Evolutionary conservation across 2,888 invertebrate genomes (phyloP), one percentile per base, ranked within the genome.

Genomic region (Chrysolina haemoptera): DNA sequence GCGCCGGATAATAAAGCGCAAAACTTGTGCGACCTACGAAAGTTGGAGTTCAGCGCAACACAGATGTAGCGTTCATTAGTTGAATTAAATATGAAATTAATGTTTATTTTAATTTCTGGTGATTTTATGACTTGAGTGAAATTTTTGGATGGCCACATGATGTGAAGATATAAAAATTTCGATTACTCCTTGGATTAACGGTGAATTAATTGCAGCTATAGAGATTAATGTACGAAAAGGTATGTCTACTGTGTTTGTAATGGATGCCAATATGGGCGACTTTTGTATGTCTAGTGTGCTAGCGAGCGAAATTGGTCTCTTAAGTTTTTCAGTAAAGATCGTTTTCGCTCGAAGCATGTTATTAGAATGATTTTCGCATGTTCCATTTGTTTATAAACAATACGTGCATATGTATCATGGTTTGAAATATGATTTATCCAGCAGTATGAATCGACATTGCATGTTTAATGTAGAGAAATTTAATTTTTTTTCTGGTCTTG

Each of bases 211-310:
- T 46, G 14, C 22, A 41, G 41, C 35, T 46, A 62, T 10, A 40
- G 18, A 59, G 59, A 69, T 62, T 66, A 69, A 22, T 22, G 27
- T 70, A 62, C 69, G 81, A 84, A 84, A 84, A 85, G 85, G 86
- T 87, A 85, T 79, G 85, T 82, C 77, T 81, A 81, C 73, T 80
- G 68, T 77, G 70, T 62, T 68, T 83, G 82, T 82, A 87, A 86
- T 87, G 85, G 85, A 86, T 85, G 86, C 83, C 86, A 85, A 87
- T 88, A 88, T 83, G 86, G 88, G 83, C 86, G 82, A 88, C 84
- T 85, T 87, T 88, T 87, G 87, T 87, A 75, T 88, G 86, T 55
- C 83, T 81, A 83, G 77, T 74, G 73, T 73, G 70, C 76, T 81
- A 80, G 76, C 84, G 82, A 84, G 87, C 87, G 87, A 87, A 86